Base-by-base conservation (phyloP, 2,888 invertebrate genomes). In the Neelides folsomi region DNA sequence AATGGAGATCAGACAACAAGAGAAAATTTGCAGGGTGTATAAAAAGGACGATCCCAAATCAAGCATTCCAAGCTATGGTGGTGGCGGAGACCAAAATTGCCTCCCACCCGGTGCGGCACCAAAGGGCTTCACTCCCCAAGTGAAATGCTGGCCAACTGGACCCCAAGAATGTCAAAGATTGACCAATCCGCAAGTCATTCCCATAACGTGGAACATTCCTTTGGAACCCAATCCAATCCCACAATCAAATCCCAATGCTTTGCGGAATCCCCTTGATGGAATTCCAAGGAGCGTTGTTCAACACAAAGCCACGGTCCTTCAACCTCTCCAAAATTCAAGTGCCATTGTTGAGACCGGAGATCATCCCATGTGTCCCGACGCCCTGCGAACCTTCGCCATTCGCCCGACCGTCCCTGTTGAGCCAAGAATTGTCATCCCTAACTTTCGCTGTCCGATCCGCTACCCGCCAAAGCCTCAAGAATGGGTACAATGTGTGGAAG, bases 401-500 rank as follows among this genome's bases (percentile, higher is more conserved):
- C 39, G 47, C 27, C 54, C 54, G 19, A 43, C 50, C 16, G 12
- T 41, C 13, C 18, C 34, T 27, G 47, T 47, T 39, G 19, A 36
- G 19, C 5, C 40, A 27, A 42, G 43, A 34, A 54, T 54, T 35
- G 19, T 38, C 16, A 46, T 54, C 20, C 51, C 54, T 7, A 47
- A 50, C 16, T 43, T 16, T 15, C 52, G 52, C 19, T 44, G 46
- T 9, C 52, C 38, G 39, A 53, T 59, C 9, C 47, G 58, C 3
- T 55, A 55, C 12, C 63, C 63, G 3, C 46, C 49, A 37, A 34
- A 57, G 35, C 52, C 54, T 4, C 4, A 27, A 27, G 27, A 27
- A 27, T 62, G 64, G 64, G 52, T 34, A 34, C 64, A 62, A 47
- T 64, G 64, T 40, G 58, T 60, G 15, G 64, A 64, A 18, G 59